Evolutionary conservation across 2,797 vertebrate genomes (phyloP), one percentile per base, ranked within the genome.

Genomic region (Diplodus sargus): DNA sequence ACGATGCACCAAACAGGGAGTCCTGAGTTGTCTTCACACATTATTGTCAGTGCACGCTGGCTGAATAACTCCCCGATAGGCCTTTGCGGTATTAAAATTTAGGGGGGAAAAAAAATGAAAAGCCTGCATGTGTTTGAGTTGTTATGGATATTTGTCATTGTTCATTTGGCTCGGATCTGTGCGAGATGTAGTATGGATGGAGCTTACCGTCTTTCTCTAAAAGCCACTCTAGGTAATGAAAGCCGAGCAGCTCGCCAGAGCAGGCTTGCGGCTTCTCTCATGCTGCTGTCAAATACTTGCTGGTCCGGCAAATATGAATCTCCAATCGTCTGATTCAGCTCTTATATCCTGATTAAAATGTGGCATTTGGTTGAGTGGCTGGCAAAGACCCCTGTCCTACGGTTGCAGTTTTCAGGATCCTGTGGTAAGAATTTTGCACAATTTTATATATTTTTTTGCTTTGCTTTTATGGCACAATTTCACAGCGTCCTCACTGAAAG

Each of bases 211-310:
- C 79, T 83, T 70, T 78, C 75, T 81, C 86, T 91, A 89, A 94
- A 94, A 95, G 87, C 92, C 94, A 95, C 94, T 95, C 88, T 91
- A 83, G 85, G 86, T 94, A 94, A 96, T 96, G 93, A 95, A 92
- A 92, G 85, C 84, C 49, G 52, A 66, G 76, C 79, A 69, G 87
- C 86, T 90, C 91, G 93, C 92, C 94, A 95, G 87, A 87, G 79
- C 67, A 71, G 80, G 69, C 82, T 73, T 82, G 84, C 74, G 75
- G 86, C 90, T 91, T 75, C 89, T 92, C 81, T 84, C 86, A 91
- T 82, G 80, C 84, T 47, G 69, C 90, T 94, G 91, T 95, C 93
- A 95, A 91, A 94, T 91, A 93, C 76, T 93, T 94, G 94, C 95
- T 95, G 88, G 75, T 89, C 88, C 69, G 89, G 93, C 93, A 95